These are phyloP conservation scores for Sebastes nivosus DNA, from an alignment of 2,797 vertebrate species.

Conservation along the genomic window DNA sequence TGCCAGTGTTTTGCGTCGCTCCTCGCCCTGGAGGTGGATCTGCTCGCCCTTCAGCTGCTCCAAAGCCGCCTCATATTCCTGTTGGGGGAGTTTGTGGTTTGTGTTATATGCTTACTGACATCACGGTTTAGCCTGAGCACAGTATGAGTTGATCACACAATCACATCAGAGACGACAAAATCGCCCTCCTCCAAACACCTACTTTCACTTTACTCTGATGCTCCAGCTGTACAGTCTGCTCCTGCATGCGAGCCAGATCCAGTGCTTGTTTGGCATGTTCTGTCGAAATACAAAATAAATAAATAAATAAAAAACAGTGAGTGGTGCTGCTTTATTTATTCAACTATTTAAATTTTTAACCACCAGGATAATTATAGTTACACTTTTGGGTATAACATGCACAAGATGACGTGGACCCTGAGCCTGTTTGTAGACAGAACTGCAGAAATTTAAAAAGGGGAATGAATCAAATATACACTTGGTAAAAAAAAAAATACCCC, in stretches of 20 bases:
- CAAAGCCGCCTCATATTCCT: conserved; percentile 92
- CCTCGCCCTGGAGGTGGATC: conserved; percentile 87
- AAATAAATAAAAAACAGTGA: not conserved
- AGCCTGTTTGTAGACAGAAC: not conserved
- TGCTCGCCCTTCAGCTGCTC: conserved; percentile 92
- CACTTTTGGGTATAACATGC: not conserved
- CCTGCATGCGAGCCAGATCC: conserved; percentile 88
- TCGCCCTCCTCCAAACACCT: not conserved
- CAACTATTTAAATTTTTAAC: not conserved
- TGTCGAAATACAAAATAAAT: conserved; percentile 39
- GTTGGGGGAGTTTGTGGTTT: not conserved
- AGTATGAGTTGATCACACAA: not conserved
- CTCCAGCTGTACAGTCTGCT: conserved; percentile 89
- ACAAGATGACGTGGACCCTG: not conserved
- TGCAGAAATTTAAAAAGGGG: not conserved
- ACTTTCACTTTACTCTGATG: conserved; percentile 90
- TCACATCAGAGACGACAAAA: not conserved
- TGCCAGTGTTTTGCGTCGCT: conserved; percentile 87
- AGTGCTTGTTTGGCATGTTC: conserved; percentile 90
- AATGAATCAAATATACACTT: not conserved
- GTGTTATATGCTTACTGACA: not conserved
- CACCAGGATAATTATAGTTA: not conserved
- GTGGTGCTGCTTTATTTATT: not conserved
- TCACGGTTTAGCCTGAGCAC: not conserved
- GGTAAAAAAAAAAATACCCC: not conserved